Evolutionary conservation across 2,113 vertebrate species (phyloP).

Genomic region (Poeciliopsis occidentalis): DNA sequence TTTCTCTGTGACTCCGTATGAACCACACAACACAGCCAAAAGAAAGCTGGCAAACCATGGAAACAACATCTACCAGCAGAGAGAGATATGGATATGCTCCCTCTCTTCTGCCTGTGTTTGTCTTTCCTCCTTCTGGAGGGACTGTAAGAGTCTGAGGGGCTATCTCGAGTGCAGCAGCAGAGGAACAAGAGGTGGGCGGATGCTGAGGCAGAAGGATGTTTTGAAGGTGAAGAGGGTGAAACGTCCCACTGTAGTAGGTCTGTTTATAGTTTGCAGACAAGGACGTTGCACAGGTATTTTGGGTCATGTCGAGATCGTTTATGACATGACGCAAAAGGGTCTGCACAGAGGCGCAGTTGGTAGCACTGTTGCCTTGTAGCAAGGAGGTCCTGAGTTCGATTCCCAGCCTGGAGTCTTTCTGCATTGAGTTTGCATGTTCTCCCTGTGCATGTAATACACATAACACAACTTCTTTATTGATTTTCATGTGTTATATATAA

Average conservation of each 20-base stretch:
- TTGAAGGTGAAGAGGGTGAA: conserved; percentile 56
- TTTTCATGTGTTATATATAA: too few relatives aligned
- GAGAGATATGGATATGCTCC: conserved; percentile 23
- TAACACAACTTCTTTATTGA: too few relatives aligned
- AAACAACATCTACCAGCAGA: conserved; percentile 30
- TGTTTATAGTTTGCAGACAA: conserved; percentile 32
- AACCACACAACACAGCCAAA: not conserved
- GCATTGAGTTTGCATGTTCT: too few relatives aligned
- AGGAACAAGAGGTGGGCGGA: not conserved
- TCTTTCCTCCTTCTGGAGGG: conserved; percentile 5
- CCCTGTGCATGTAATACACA: too few relatives aligned
- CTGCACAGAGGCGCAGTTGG: too few relatives aligned
- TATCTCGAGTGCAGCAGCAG: conserved; percentile 42
- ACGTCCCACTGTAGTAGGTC: conserved; percentile 23
- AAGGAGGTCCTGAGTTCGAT: too few relatives aligned
- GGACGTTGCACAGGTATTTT: conserved; percentile 29
- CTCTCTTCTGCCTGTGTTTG: conserved; percentile 17
- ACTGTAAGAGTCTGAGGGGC: conserved; percentile 21
- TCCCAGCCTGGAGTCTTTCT: too few relatives aligned
- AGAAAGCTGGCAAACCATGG: conserved; percentile 16
- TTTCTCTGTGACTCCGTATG: conserved; percentile 19
- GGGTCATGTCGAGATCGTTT: too few relatives aligned
- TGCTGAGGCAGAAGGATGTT: conserved; percentile 31
- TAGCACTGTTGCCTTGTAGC: too few relatives aligned
- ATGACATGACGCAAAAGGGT: too few relatives aligned